Percentiles rank a stretch among this genome's conserved stretches.
Conservation (phyloP, 2,888 invertebrate genomes). For the Epirrita christyi region DNA sequence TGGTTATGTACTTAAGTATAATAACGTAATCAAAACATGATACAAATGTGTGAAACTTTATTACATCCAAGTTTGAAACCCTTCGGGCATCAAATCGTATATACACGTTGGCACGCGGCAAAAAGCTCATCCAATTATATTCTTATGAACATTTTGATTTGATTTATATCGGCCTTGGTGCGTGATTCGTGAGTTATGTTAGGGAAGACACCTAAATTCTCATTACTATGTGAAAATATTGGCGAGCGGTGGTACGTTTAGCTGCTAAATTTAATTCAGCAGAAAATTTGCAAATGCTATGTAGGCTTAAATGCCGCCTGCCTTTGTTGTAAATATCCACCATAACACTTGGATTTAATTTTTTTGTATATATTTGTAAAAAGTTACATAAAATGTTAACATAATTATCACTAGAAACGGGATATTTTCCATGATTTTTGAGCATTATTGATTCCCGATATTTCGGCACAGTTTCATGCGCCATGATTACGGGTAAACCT, state of each 20-base stretch:
- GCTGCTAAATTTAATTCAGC: conserved; percentile 27
- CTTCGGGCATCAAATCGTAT: conserved; percentile 16
- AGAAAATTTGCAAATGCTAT: neutral
- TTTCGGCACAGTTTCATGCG: too few relatives aligned
- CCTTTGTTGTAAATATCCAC: too few relatives aligned
- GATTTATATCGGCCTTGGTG: conserved; percentile 47
- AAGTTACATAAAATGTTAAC: too few relatives aligned
- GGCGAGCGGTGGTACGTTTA: conserved; percentile 38
- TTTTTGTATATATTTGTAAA: too few relatives aligned
- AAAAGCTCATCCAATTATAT: conserved; percentile 55
- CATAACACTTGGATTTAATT: too few relatives aligned
- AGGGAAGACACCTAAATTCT: conserved; percentile 40
- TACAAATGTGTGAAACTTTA: conserved; percentile 13
- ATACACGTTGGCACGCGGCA: conserved; percentile 21
- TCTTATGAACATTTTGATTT: conserved; percentile 53
- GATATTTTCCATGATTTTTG: too few relatives aligned
- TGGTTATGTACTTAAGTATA: neutral
- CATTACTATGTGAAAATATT: conserved; percentile 51
- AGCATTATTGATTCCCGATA: too few relatives aligned
- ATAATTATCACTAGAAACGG: too few relatives aligned
- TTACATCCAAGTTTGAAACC: conserved; percentile 24
- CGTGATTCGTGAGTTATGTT: conserved; percentile 51
- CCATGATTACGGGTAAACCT: too few relatives aligned
- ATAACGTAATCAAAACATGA: conserved; percentile 15
- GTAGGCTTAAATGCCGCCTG: too few relatives aligned